phyloP scores from a whole-genome alignment of 2,113 vertebrate genomes.

The Lutjanus erythropterus region DNA sequence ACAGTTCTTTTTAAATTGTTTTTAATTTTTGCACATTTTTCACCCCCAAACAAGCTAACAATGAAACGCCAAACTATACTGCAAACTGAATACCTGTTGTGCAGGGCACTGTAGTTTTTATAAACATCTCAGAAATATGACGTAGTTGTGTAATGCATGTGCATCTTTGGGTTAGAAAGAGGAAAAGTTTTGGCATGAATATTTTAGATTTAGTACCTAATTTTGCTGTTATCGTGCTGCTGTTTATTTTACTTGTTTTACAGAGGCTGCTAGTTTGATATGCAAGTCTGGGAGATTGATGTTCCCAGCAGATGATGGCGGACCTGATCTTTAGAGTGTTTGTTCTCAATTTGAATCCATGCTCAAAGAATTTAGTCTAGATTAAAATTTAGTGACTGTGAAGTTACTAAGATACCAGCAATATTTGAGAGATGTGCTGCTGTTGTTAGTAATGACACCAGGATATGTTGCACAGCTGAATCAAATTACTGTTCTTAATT shows the following conservation, averaged over 20 bases:
- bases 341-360: neutral
- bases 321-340: neutral
- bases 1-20: conserved; percentile 65
- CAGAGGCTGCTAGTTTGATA: conserved; percentile 22
- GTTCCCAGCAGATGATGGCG: conserved; percentile 15
- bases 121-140: neutral
- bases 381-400: neutral
- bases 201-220: neutral
- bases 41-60: conserved; percentile 51
- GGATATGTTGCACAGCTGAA: too few species aligned
- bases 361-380: neutral
- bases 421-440: neutral
- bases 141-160: neutral
- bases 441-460: too few species aligned
- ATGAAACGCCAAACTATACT: conserved; percentile 66
- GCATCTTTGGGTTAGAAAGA: too few species aligned
- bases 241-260: conserved; percentile 13
- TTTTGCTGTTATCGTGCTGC: neutral
- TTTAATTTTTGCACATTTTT: conserved; percentile 47
- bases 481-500: too few species aligned
- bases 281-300: conserved; percentile 6
- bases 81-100: conserved; percentile 61
- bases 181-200: neutral
- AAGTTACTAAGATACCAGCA: neutral
- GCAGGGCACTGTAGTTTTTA: neutral